Base-by-base conservation (phyloP, 2,113 vertebrate genomes). In the Plecturocebus donacophilus region DNA sequence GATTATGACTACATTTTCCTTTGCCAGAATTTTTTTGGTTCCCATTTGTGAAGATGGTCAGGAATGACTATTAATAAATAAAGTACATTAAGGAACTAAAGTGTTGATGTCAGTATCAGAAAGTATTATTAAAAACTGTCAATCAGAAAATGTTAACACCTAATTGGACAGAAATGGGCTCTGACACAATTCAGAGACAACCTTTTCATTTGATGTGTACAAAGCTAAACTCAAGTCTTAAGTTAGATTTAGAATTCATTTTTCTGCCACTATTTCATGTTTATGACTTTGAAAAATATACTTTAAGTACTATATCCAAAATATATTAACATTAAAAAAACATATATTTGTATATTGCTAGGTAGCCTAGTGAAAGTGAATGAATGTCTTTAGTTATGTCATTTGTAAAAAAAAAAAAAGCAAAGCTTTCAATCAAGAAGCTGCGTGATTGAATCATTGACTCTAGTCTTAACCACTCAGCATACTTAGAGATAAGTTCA, bases 1-100 rank as follows among this genome's bases (percentile, higher is more conserved):
- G 21, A 71, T 84, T 95, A 90, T 49, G 13, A 61, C 23, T 96
- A 71, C 52, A 56, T 92, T 92, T 97, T 95, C 12, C 52, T 86
- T 77, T 91, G 12, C 30, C 25, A 79, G 45, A 79, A 35, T 66
- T 73, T 70, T 94, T 19, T 38, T 87, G 75, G 19, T 71, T 95
- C 23, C 80, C 14, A 10, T 30, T 70, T 66, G 17, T 91, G 42
- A 56, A 32, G 95, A 95, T 47, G 47, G 90, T 66, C 10, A 90
- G 75, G 38, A 81, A 4, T 61, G 92, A 58, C 11, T 52, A 76
- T 84, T 90, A 77, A 58, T 87, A 88, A 90, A 64, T 79, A 75
- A 96, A 91, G 7, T n/a, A 2, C 38, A 81, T 8, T 68, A 79
- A 84, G 23, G 32, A 90, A 58, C 64, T 91, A 49, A 94, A 91